Conservation (phyloP, 2,113 vertebrate genomes). For the Neopipo cinnamomea region DNA sequence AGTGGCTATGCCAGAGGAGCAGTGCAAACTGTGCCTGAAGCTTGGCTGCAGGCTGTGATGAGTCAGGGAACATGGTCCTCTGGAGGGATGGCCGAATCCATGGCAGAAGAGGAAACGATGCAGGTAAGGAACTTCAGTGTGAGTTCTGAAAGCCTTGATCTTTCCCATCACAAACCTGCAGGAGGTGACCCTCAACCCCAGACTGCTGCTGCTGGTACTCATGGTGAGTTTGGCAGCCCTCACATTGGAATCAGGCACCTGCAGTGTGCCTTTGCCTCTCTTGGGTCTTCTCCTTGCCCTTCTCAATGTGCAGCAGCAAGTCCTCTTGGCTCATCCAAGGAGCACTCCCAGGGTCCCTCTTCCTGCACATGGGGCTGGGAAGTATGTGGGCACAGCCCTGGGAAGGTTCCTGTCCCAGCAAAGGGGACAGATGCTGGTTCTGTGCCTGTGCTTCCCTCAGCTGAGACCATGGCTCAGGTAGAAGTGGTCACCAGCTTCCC, state of each 20-base stretch:
- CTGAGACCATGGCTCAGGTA: not conserved
- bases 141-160: not conserved
- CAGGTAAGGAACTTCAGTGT: not conserved
- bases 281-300: not conserved
- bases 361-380: fast-evolving
- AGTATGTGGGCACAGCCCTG: fast-evolving
- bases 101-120: not conserved
- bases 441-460: not conserved
- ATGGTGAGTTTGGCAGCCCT: not conserved
- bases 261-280: not conserved
- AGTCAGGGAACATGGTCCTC: fast-evolving
- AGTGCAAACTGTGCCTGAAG: fast-evolving
- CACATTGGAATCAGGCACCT: fast-evolving
- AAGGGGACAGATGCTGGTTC: not conserved
- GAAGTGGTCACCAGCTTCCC: not conserved
- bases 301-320: not conserved
- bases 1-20: fast-evolving
- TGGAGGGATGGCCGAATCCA: not conserved
- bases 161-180: not conserved
- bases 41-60: not conserved
- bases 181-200: not conserved
- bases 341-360: not conserved
- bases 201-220: not conserved
- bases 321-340: not conserved
- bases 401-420: not conserved